Conservation (phyloP, 2,797 vertebrate species). For the Myotis pilosus region DNA sequence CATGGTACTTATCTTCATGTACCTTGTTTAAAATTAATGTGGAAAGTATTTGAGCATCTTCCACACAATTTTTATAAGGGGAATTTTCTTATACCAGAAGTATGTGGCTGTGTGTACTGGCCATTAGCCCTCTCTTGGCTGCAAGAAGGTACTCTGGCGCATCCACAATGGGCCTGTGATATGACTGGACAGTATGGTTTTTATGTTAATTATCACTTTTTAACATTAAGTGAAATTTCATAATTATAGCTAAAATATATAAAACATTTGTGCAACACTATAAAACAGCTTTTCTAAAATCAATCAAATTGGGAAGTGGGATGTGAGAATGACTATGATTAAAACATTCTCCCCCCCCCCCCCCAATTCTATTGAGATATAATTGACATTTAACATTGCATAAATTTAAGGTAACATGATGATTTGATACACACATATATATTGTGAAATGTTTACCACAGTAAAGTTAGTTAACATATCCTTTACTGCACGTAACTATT, state of each 20-base stretch:
- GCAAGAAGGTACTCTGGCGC: background rate
- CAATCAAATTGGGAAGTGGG: background rate
- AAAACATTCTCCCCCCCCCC: background rate
- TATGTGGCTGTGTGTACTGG: background rate
- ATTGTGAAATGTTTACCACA: background rate
- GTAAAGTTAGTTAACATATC: background rate
- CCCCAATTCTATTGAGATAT: background rate
- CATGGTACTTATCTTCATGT: background rate
- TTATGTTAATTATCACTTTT: background rate
- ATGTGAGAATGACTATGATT: background rate
- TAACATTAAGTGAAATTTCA: slow-evolving; percentile 10
- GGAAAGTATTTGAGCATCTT: background rate
- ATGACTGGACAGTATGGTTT: background rate
- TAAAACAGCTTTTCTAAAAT: background rate
- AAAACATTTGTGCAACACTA: background rate
- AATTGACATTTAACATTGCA: background rate
- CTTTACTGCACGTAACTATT: background rate
- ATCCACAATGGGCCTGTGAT: background rate
- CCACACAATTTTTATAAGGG: background rate
- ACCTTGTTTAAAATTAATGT: slow-evolving; percentile 6
- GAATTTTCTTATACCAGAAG: background rate
- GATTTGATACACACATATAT: background rate
- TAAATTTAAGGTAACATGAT: background rate
- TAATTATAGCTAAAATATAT: background rate
- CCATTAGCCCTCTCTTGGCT: background rate